phyloP scores from a whole-genome alignment of 2,113 vertebrate genomes.

The Heterochromis multidens region DNA sequence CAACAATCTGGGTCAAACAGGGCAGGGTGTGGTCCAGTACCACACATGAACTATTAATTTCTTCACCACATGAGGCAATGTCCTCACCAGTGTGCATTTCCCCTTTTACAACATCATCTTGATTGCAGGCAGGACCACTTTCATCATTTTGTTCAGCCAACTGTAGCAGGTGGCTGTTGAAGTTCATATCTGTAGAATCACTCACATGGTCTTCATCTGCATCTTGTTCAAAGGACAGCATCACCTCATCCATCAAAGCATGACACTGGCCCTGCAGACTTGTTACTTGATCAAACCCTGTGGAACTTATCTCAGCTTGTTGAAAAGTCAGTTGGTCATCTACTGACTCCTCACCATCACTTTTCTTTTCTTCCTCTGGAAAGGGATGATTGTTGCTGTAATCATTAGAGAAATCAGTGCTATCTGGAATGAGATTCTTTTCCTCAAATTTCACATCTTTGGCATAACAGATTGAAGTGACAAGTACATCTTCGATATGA shows the following conservation, averaged over 20 bases:
- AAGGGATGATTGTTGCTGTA: not conserved
- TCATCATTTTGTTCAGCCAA: not conserved
- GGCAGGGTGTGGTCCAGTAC: not conserved
- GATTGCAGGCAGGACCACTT: not conserved
- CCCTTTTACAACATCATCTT: not conserved
- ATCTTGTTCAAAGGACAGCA: not conserved
- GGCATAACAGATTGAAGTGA: not conserved
- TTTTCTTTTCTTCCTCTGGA: not conserved
- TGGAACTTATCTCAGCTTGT: not conserved
- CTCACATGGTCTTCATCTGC: not conserved
- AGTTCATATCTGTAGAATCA: not conserved
- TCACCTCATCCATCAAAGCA: not conserved
- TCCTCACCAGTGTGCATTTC: not conserved
- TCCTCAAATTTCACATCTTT: not conserved
- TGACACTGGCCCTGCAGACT: not conserved
- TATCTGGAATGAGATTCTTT: not conserved
- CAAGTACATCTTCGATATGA: not conserved
- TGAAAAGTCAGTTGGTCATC: not conserved
- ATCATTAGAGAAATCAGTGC: not conserved
- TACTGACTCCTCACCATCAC: not conserved
- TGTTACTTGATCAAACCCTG: not conserved
- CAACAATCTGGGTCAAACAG: not conserved
- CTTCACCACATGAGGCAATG: not conserved
- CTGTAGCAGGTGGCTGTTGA: not conserved
- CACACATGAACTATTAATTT: not conserved